Evolutionary conservation across 1,140 invertebrate genomes (phyloP).

Genomic region (Tetranychus urticae): DNA sequence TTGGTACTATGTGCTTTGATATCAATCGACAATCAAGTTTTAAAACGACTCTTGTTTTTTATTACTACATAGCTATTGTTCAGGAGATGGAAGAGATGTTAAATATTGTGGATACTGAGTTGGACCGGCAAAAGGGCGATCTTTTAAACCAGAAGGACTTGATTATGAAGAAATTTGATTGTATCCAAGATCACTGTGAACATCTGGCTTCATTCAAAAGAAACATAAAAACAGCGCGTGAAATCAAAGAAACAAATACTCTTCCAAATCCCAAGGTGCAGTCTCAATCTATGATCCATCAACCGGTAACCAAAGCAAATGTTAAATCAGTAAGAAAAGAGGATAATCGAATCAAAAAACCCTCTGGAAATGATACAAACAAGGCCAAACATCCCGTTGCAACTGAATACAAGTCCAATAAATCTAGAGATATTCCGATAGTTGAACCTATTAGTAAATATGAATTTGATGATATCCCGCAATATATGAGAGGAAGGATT

Average conservation of each 20-base stretch:
- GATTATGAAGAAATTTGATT: background rate
- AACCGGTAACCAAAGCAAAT: too few species aligned
- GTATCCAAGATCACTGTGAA: too few species aligned
- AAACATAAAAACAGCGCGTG: too few species aligned
- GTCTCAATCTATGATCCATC: too few species aligned
- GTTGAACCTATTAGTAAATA: background rate
- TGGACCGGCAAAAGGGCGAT: background rate
- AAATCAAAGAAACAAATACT: too few species aligned
- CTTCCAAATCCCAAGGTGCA: too few species aligned
- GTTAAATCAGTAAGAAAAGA: too few species aligned
- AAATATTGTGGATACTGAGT: background rate
- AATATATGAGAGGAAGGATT: slow-evolving; percentile 6
- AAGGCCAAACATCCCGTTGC: too few species aligned
- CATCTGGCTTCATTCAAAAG: too few species aligned
- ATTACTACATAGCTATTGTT: background rate
- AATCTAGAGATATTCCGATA: background rate
- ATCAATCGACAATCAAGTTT: background rate
- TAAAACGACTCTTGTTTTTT: background rate
- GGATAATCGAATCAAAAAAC: too few species aligned
- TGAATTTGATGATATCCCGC: slow-evolving; percentile 2
- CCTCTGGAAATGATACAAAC: too few species aligned
- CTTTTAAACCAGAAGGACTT: background rate
- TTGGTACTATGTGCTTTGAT: too few species aligned
- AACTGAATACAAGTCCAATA: background rate
- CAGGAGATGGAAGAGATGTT: slow-evolving; percentile 2